Evolutionary conservation across 2,888 invertebrate genomes (phyloP), one percentile per base, ranked within the genome.

Genomic region (Itoplectis maculator): DNA sequence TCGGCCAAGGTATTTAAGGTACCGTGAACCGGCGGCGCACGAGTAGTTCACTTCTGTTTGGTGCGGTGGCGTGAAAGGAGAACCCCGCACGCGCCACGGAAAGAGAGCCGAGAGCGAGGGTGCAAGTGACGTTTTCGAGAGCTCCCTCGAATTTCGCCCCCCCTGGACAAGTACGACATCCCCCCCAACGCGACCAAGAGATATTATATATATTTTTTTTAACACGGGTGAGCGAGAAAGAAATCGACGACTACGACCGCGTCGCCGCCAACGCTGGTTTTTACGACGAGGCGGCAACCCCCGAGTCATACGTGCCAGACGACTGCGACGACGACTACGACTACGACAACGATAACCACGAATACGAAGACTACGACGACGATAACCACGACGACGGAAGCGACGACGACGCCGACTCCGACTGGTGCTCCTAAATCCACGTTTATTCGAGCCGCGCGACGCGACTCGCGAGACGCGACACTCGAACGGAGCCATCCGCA

Each of bases 41-140:
- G 94, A 94, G 94, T 94, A 94, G 94, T 94, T 94, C 94, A 94
- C 93, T 94, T 93, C 94, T 94, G 94, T 93, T 93, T 94, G 94
- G 92, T 92, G 92, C 91, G 89, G 87, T 90, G 90, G 90, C 90
- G 91, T 90, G 90, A 86, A 86, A 85, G 85, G 79, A 84, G 81
- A 79, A 74, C 85, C n/a, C n/a, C 84, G 83, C 87, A 86, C 85
- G 86, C 85, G 85, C 84, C 85, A 85, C 82, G 84, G 75, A 75
- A 69, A 76, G 79, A 86, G n/a, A n/a, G n/a, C n/a, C n/a, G n/a
- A n/a, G n/a, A n/a, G n/a, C n/a, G n/a, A n/a, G 85, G 88, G 88
- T 86, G 86, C 86, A 79, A 87, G 85, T 87, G 82, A 86, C 83
- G 82, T 84, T 85, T n/a, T 78, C 77, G 74, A 79, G 56, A 81